Evolutionary conservation across 1,140 invertebrate species (phyloP).

Genomic region (Bombus picipes): DNA sequence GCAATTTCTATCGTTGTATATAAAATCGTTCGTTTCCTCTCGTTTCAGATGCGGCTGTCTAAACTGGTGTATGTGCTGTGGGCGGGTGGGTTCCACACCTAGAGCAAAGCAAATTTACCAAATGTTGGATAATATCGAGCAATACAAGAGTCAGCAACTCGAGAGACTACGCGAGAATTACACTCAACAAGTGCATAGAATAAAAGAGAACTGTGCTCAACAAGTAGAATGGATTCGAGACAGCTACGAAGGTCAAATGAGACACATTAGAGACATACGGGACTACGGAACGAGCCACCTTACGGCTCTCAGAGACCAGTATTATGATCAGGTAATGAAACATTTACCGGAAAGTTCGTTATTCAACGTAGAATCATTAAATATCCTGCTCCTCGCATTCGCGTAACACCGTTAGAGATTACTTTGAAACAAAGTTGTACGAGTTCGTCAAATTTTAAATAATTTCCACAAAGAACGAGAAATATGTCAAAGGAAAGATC

Average conservation of each 20-base stretch:
- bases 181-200: conserved; percentile 92
- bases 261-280: conserved; percentile 93
- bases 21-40: not conserved
- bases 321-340: conserved; percentile 91
- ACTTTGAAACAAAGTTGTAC: not conserved
- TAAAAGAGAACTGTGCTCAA: conserved; percentile 95
- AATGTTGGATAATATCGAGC: conserved; percentile 94
- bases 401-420: not conserved
- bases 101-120: conserved; percentile 91
- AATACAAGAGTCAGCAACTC: conserved; percentile 93
- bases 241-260: conserved; percentile 94
- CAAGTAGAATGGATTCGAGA: conserved; percentile 97
- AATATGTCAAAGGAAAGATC: not conserved
- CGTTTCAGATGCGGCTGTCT: conserved; percentile 84
- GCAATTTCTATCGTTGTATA: not conserved
- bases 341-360: too few relatives aligned
- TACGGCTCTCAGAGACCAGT: conserved; percentile 93
- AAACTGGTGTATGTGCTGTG: conserved; percentile 87
- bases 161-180: conserved; percentile 95
- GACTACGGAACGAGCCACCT: conserved; percentile 95
- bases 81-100: conserved; percentile 86
- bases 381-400: not conserved
- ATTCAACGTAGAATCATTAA: too few relatives aligned
- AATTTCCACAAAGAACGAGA: not conserved
- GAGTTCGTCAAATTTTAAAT: not conserved